Conservation (phyloP, 1,140 invertebrate species). For the Drosophila burlai region DNA sequence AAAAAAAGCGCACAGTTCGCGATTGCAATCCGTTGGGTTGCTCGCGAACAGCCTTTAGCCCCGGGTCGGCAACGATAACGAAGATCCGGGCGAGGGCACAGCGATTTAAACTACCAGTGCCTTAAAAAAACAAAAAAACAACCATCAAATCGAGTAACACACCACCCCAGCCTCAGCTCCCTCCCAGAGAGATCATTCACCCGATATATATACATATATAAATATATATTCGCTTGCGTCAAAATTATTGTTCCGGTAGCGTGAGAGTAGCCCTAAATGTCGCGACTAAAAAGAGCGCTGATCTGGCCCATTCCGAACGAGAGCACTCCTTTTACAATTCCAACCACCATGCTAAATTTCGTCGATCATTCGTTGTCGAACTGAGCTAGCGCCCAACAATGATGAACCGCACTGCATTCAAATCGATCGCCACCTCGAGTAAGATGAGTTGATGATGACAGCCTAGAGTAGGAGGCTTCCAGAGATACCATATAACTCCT, state of each 20-base stretch:
- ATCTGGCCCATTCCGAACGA: slow-evolving; percentile 82
- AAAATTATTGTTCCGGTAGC: slow-evolving; percentile 69
- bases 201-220: neutral
- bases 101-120: slow-evolving; percentile 79
- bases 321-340: slow-evolving; percentile 83
- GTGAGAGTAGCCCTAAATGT: slow-evolving; percentile 40
- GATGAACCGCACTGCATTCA: slow-evolving; percentile 74
- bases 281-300: slow-evolving; percentile 27
- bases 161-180: slow-evolving; percentile 22
- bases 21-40: slow-evolving; percentile 7
- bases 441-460: slow-evolving; percentile 15
- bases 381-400: slow-evolving; percentile 44
- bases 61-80: neutral
- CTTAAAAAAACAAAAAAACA: slow-evolving; percentile 56
- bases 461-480: neutral
- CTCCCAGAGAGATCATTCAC: slow-evolving; percentile 4
- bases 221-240: slow-evolving; percentile 29
- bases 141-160: slow-evolving; percentile 30
- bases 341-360: slow-evolving; percentile 68
- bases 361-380: slow-evolving; percentile 44
- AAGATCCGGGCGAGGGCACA: slow-evolving; percentile 18
- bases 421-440: slow-evolving; percentile 74
- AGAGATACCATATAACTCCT: neutral
- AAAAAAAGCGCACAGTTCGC: slow-evolving; percentile 45
- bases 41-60: slow-evolving; percentile 15